phyloP scores from a whole-genome alignment of 2,888 invertebrate genomes.

The Dasypogon diadema region DNA sequence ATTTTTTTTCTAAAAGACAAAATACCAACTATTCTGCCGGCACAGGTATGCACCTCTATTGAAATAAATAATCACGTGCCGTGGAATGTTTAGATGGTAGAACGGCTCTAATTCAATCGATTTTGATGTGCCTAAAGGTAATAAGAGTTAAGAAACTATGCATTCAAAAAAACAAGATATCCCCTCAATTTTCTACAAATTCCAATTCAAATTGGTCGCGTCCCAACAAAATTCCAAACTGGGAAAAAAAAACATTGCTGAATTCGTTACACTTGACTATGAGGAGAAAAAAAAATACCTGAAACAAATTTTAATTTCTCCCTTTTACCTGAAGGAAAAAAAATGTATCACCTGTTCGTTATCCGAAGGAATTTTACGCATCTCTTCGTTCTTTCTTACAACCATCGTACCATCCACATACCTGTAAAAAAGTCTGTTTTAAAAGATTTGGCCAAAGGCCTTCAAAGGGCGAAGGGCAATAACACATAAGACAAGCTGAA shows the following conservation, averaged over 20 bases:
- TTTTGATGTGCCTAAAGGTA: no score
- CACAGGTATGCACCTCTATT: no score
- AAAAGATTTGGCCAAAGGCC: conserved; percentile 26
- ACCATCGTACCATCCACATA: background rate
- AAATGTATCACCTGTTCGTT: conserved; percentile 47
- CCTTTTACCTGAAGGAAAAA: conserved; percentile 14
- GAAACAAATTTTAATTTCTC: conserved; percentile 47
- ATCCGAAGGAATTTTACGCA: conserved; percentile 42
- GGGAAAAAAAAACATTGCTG: background rate
- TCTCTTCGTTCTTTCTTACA: conserved; percentile 22
- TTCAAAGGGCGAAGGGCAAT: conserved; percentile 23
- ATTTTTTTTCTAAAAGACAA: no score
- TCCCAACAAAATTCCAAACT: background rate
- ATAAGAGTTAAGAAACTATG: no score
- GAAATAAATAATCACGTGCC: no score
- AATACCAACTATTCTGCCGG: no score
- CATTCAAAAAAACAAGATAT: no score
- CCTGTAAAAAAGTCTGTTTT: background rate
- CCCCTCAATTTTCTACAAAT: no score
- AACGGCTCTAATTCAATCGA: no score
- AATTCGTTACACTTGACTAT: conserved; percentile 30
- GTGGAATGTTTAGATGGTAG: no score
- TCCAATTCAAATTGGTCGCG: no score
- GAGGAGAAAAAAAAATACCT: conserved; percentile 10
- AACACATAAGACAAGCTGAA: background rate